phyloP scores from a whole-genome alignment of 1,140 invertebrate species.

The Diuraphis noxia region DNA sequence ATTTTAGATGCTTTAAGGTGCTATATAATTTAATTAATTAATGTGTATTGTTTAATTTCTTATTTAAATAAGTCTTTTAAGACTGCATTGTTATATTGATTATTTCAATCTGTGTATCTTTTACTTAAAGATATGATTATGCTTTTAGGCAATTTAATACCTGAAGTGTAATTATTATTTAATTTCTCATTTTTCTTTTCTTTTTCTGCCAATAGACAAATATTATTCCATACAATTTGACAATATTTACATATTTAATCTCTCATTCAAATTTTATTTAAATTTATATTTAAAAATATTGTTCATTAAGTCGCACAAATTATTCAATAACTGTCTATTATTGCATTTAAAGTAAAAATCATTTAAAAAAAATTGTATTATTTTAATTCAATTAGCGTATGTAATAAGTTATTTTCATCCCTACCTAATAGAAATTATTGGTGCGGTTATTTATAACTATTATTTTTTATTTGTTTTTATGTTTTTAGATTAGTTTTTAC shows the following conservation, averaged over 20 bases:
- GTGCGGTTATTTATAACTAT: not conserved
- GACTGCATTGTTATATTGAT: not conserved
- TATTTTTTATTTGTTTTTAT: not conserved
- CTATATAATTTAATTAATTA: slow-evolving; percentile 47
- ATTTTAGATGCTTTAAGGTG: slow-evolving; percentile 44
- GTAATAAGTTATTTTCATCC: not conserved
- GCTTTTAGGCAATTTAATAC: not conserved
- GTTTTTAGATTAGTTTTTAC: slow-evolving; percentile 19
- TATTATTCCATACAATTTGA: not conserved
- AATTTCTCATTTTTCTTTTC: not conserved
- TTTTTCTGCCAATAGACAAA: not conserved
- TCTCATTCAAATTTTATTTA: not conserved
- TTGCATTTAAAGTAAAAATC: slow-evolving; percentile 35
- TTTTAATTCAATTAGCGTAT: not conserved
- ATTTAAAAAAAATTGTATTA: slow-evolving; percentile 14
- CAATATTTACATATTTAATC: not conserved
- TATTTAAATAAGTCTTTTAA: slow-evolving; percentile 5
- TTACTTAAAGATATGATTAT: not conserved
- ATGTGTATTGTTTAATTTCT: not conserved
- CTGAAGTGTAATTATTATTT: not conserved
- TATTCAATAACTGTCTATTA: slow-evolving; percentile 4
- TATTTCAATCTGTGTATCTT: not conserved
- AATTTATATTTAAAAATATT: not conserved
- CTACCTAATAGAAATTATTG: not conserved
- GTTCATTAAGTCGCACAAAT: not conserved